phyloP scores from a whole-genome alignment of 2,113 vertebrate genomes.

The Empidonax alnorum region DNA sequence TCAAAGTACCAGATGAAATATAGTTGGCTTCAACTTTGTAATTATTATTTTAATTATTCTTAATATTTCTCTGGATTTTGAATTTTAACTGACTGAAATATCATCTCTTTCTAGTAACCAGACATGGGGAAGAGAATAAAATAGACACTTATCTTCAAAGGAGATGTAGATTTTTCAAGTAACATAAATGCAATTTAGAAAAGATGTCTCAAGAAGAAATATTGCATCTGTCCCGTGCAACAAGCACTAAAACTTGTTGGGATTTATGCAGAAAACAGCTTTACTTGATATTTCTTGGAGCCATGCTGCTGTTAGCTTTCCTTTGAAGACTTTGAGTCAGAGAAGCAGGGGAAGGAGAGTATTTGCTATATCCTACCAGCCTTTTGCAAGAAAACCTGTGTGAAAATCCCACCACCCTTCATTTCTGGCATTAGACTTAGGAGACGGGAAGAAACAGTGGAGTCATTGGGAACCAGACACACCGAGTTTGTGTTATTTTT shows the following conservation, averaged over 20 bases:
- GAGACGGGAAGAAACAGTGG: not conserved
- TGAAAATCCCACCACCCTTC: not conserved
- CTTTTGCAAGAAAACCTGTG: not conserved
- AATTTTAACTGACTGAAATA: not conserved
- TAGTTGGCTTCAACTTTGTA: not conserved
- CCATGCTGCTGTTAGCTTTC: not conserved
- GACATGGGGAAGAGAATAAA: not conserved
- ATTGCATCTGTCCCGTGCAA: not conserved
- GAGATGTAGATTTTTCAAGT: not conserved
- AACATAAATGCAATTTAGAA: not conserved
- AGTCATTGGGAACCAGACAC: not conserved
- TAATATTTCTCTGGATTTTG: not conserved
- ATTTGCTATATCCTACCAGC: not conserved
- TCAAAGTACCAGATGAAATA: not conserved
- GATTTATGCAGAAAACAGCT: not conserved
- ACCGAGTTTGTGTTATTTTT: not conserved
- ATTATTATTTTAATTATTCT: not conserved
- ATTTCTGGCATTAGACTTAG: not conserved
- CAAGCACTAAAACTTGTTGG: not conserved
- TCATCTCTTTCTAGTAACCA: not conserved
- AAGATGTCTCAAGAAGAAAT: not conserved
- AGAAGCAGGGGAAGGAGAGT: not conserved
- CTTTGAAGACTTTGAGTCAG: not conserved
- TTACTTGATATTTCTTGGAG: not conserved
- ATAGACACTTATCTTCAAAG: not conserved